phyloP scores from a whole-genome alignment of 2,797 vertebrate species.

The Lithobates pipiens region DNA sequence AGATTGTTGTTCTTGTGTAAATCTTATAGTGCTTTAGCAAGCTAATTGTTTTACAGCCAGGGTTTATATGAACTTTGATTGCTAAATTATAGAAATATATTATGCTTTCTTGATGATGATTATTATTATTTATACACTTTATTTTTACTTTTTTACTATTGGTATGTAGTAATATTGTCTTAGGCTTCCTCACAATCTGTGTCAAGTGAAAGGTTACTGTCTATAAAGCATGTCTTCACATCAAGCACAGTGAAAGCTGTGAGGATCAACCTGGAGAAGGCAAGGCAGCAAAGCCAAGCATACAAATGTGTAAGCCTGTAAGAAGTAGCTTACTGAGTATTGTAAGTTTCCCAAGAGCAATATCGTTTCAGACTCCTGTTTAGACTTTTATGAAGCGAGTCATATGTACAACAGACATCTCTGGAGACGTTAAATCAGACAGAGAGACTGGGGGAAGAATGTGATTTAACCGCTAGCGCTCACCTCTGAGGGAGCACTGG shows the following conservation, averaged over 20 bases:
- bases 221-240: neutral
- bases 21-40: too few species aligned
- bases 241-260: neutral
- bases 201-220: neutral
- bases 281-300: neutral
- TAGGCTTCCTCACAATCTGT: neutral
- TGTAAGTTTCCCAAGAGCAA: neutral
- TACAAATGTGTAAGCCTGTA: neutral
- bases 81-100: too few species aligned
- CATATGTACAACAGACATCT: slow-evolving; percentile 7
- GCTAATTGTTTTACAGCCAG: too few species aligned
- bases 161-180: neutral
- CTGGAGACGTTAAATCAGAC: neutral
- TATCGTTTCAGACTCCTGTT: neutral
- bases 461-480: neutral
- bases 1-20: too few species aligned
- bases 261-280: neutral
- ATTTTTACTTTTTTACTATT: neutral
- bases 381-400: slow-evolving; percentile 7
- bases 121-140: too few species aligned
- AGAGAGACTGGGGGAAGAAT: neutral
- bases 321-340: neutral
- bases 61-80: too few species aligned
- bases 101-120: too few species aligned
- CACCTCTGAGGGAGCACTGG: neutral